Percentiles rank a stretch among this genome's conserved stretches.
These are phyloP conservation scores for Eumerus sabulonum DNA, from an alignment of 2,888 invertebrate species.

Conservation along the genomic window DNA sequence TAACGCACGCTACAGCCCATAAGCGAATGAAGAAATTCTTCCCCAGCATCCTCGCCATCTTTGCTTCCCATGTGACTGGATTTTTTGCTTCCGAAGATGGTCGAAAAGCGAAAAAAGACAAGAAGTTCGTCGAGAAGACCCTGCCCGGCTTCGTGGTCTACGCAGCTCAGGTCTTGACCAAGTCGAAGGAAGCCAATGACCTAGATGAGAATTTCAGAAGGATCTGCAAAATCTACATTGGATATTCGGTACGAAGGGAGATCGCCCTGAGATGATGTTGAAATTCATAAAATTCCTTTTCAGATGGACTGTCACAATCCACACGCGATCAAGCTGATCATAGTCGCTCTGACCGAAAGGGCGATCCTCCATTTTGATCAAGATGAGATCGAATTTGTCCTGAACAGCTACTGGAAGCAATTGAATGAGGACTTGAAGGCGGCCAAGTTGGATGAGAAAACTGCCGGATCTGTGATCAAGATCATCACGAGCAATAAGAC, in stretches of 20 bases:
- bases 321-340: constrained; percentile 74
- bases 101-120: constrained; percentile 71
- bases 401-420: constrained; percentile 76
- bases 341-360: constrained; percentile 73
- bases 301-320: constrained; percentile 75
- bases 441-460: constrained; percentile 63
- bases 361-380: constrained; percentile 74
- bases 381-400: constrained; percentile 76
- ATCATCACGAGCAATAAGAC: constrained; percentile 75
- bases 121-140: constrained; percentile 74
- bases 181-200: constrained; percentile 38
- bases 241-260: constrained; percentile 73
- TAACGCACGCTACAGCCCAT: constrained; percentile 70
- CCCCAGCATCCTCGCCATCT: constrained; percentile 65
- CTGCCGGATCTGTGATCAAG: constrained; percentile 73
- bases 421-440: constrained; percentile 72
- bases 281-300: neutral
- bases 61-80: constrained; percentile 58
- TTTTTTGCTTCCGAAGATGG: constrained; percentile 69
- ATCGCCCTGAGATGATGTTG: too few relatives aligned
- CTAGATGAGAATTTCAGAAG: constrained; percentile 74
- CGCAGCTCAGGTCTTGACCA: constrained; percentile 65
- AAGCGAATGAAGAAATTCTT: constrained; percentile 70
- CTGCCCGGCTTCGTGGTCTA: constrained; percentile 71
- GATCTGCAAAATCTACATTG: constrained; percentile 77